Evolutionary conservation across 2,888 invertebrate genomes (phyloP), one percentile per base, ranked within the genome.

Genomic region (Himalopsyche tibetana): DNA sequence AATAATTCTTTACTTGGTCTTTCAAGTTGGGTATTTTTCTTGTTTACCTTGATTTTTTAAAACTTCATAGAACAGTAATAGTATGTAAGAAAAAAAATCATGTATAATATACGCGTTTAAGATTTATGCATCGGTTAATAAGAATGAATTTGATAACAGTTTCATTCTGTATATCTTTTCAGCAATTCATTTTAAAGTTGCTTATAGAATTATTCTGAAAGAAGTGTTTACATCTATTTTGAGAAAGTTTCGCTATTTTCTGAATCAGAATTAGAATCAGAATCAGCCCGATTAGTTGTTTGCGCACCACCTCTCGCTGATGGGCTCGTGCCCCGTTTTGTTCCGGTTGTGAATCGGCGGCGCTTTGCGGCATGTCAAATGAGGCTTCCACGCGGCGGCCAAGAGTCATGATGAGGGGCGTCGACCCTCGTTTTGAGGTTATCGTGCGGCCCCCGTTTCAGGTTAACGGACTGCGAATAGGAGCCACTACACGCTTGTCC

Each of bases 321-420:
- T 84, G 81, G 55, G 38, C 74, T 38, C 74, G 74, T 38, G 28
- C 38, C 74, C 74, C 36, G 36, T 74, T 51, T 51, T 40, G 15
- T 80, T 80, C 45, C 45, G 56, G 69, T 86, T 28, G 80, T 69
- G 82, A 51, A 80, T 55, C 79, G 5, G 42, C 80, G 55, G 28
- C 40, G n/a, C 79, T 55, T 8, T 38, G 56, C 36, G 74, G 55
- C 80, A 80, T 56, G 63, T 36, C 56, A 81, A 63, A 63, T 82
- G 74, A 51, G 11, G 36, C 17, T 74, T 81, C 55, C 84, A 63
- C 51, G 42, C 69, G 80, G 84, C 51, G 19, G 38, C 17, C 56
- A 28, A 19, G n/a, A 38, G 63, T n/a, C 55, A n/a, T 36, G 5
- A 15, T n/a, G 45, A 11, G 28, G 38, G 36, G 74, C 74, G 74